Percentiles rank a stretch among this genome's conserved stretches.
Conservation (phyloP, 2,888 invertebrate species). For the Platycnemis pennipes region DNA sequence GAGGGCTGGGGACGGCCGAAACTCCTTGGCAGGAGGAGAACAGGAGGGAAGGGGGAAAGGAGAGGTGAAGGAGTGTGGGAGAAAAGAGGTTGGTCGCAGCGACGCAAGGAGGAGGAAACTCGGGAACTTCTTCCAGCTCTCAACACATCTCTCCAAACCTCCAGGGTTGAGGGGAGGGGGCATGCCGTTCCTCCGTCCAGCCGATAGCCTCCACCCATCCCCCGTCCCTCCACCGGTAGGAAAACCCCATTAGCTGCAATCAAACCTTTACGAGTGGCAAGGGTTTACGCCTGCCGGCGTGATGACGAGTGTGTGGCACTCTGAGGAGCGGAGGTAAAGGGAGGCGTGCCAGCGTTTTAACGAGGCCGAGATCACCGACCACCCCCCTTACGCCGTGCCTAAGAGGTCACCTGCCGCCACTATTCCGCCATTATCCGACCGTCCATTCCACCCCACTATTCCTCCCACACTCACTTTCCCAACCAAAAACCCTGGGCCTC, state of each 20-base stretch:
- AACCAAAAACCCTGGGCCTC: neutral
- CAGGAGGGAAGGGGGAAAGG: neutral
- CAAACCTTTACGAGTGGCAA: slow-evolving; percentile 62
- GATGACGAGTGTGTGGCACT: slow-evolving; percentile 25
- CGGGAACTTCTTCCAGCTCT: slow-evolving; percentile 36
- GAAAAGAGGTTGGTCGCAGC: neutral
- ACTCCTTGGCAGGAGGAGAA: slow-evolving; percentile 23
- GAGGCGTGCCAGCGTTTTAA: slow-evolving; percentile 50
- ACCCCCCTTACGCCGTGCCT: neutral
- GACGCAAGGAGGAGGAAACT: slow-evolving; percentile 33
- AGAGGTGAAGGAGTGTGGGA: neutral
- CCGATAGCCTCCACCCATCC: neutral
- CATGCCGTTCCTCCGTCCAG: neutral
- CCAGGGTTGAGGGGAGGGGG: neutral
- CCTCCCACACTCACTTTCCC: slow-evolving; percentile 24
- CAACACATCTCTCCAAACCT: neutral
- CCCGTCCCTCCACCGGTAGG: neutral
- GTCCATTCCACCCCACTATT: neutral
- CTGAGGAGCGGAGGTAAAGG: neutral
- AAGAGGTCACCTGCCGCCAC: slow-evolving; percentile 18
- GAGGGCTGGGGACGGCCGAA: neutral
- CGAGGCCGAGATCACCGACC: slow-evolving; percentile 58
- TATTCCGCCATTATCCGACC: neutral
- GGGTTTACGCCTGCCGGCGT: slow-evolving; percentile 53
- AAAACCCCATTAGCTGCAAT: slow-evolving; percentile 65